phyloP scores from a whole-genome alignment of 2,888 invertebrate genomes.

The Disparrhopalites patrizii region DNA sequence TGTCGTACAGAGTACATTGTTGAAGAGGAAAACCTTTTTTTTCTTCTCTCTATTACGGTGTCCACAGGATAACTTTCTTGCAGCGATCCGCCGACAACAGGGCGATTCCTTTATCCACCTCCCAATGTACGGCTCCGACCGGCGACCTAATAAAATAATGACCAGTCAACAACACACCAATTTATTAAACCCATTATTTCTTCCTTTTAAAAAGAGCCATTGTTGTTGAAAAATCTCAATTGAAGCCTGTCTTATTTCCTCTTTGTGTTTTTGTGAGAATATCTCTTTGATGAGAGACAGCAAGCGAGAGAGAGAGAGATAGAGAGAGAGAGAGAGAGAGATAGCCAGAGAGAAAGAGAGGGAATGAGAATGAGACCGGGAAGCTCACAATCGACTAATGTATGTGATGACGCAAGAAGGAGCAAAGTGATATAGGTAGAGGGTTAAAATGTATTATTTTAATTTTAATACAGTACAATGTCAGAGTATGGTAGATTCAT shows the following conservation, averaged over 20 bases:
- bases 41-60: too few relatives aligned
- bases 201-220: background rate
- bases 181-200: background rate
- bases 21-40: too few relatives aligned
- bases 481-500: too few relatives aligned
- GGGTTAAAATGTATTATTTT: too few relatives aligned
- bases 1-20: background rate
- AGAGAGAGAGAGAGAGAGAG: too few relatives aligned
- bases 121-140: conserved; percentile 85
- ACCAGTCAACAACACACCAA: background rate
- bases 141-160: conserved; percentile 61
- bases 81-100: conserved; percentile 78
- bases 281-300: too few relatives aligned
- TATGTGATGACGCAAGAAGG: background rate
- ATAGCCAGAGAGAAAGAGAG: too few relatives aligned
- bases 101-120: conserved; percentile 68
- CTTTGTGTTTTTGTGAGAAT: too few relatives aligned
- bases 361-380: background rate
- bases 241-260: background rate
- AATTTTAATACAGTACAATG: too few relatives aligned
- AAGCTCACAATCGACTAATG: background rate
- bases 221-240: background rate
- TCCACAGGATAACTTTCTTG: conserved; percentile 76
- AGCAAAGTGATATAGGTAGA: too few relatives aligned
- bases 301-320: background rate